These are phyloP conservation scores for Lates japonicus DNA, from an alignment of 2,797 vertebrate species.

Conservation along the genomic window DNA sequence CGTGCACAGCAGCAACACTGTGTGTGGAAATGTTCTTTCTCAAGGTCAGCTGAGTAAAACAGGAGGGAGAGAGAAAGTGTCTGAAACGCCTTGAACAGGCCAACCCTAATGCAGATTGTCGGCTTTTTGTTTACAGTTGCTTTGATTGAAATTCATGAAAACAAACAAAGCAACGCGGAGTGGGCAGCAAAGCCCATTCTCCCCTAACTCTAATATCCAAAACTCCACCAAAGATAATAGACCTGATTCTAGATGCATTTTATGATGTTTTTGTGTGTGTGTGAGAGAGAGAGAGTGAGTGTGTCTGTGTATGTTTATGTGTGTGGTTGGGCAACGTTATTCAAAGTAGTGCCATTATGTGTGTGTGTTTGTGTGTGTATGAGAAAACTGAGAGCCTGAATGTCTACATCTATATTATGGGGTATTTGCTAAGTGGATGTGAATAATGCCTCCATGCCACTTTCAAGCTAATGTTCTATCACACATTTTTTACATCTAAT, in stretches of 20 bases:
- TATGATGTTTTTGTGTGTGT: constrained; percentile 28
- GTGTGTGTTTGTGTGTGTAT: constrained; percentile 23
- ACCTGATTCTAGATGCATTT: constrained; percentile 50
- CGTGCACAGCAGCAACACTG: neutral
- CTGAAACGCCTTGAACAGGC: neutral
- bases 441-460: constrained; percentile 13
- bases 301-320: neutral
- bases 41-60: constrained; percentile 54
- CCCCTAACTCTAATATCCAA: constrained; percentile 28
- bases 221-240: constrained; percentile 50
- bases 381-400: neutral
- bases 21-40: neutral
- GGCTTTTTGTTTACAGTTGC: constrained; percentile 55
- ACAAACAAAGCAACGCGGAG: constrained; percentile 55
- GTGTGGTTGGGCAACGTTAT: neutral
- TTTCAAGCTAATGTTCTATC: neutral
- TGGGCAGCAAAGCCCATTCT: constrained; percentile 31
- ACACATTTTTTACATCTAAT: neutral
- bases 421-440: neutral
- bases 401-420: constrained; percentile 20
- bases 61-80: constrained; percentile 43
- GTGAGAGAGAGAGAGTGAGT: constrained; percentile 7
- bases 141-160: constrained; percentile 72
- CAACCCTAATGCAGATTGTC: constrained; percentile 6
- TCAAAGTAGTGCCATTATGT: constrained; percentile 18